These are phyloP conservation scores for Cryptocephalus primarius DNA, from an alignment of 2,888 invertebrate species.

Conservation along the genomic window DNA sequence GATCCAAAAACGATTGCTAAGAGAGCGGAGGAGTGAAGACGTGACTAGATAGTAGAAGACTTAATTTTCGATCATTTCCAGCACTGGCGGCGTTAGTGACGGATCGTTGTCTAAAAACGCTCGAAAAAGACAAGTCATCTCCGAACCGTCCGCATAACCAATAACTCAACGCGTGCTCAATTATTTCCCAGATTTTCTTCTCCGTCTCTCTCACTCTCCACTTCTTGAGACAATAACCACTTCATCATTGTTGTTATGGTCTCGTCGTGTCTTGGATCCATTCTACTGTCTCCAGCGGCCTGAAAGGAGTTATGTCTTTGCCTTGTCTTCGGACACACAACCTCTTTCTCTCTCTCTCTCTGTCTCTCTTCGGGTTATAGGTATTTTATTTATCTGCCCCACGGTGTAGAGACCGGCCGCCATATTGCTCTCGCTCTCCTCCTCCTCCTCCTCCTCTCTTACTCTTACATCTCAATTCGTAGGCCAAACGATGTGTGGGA, in stretches of 20 bases:
- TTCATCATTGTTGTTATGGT: slow-evolving; percentile 26
- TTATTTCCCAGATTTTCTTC: slow-evolving; percentile 14
- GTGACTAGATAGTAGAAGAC: too few relatives aligned
- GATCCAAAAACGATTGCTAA: too few relatives aligned
- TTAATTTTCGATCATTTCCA: too few relatives aligned
- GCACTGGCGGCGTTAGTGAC: too few relatives aligned
- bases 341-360: too few relatives aligned
- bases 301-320: slow-evolving; percentile 31
- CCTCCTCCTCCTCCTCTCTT: slow-evolving; percentile 2
- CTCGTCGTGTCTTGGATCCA: slow-evolving; percentile 31
- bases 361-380: neutral
- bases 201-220: neutral
- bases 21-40: too few relatives aligned
- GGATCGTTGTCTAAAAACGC: too few relatives aligned
- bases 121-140: too few relatives aligned
- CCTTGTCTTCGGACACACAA: slow-evolving; percentile 24
- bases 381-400: slow-evolving; percentile 23
- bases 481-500: slow-evolving; percentile 17
- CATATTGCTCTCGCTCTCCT: slow-evolving; percentile 15
- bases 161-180: slow-evolving; percentile 14
- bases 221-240: slow-evolving; percentile 18
- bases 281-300: slow-evolving; percentile 30
- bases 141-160: slow-evolving; percentile 3
- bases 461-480: slow-evolving; percentile 19
- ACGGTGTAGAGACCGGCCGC: slow-evolving; percentile 6